Base-by-base conservation (phyloP, 2,113 vertebrate genomes). In the Sclerurus mexicanus region DNA sequence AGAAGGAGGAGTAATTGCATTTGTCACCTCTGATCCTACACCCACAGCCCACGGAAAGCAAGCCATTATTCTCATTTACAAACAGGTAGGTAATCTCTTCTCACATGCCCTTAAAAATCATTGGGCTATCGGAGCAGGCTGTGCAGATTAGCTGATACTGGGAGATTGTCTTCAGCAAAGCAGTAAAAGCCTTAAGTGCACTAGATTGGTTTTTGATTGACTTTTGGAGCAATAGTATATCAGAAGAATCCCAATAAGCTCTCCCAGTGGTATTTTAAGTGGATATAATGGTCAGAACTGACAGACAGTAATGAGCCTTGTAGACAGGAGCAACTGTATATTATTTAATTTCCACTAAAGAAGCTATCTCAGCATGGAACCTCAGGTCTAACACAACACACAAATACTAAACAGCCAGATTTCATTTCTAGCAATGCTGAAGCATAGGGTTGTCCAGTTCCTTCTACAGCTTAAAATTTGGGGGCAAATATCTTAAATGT, bases 161-260 rank as follows among this genome's bases (percentile, higher is more conserved):
- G 50, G 90, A 97, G 95, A 93, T 84, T 91, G 81, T 92, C 90
- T 95, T 90, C 94, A 94, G 95, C 95, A 97, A 96, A 90, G 91
- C 92, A 96, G 95, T 96, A 97, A 97, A 97, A 97, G 97, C 96
- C 86, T 84, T 97, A 97, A 97, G 96, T 96, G 95, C 96, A 93
- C 75, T 97, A 94, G 96, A 97, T 97, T 97, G 97, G 93, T 94
- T 97, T 97, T 97, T 94, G 93, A 97, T 97, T 97, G 97, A 97
- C 97, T 97, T 97, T 97, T 86, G 84, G 93, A 96, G 94, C 92
- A 95, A 96, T 28, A 95, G 93, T 95, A 94, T 95, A 96, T 97
- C 95, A 94, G 95, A 95, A 93, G 93, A 95, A 94, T 96, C 88
- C 91, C 56, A 95, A 95, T 93, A 95, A 92, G 93, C 79, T 93